Evolutionary conservation across 92 coral and sea anemone genomes (phyloP), one percentile per base, ranked within the genome.

Genomic region (Diadumene lineata): DNA sequence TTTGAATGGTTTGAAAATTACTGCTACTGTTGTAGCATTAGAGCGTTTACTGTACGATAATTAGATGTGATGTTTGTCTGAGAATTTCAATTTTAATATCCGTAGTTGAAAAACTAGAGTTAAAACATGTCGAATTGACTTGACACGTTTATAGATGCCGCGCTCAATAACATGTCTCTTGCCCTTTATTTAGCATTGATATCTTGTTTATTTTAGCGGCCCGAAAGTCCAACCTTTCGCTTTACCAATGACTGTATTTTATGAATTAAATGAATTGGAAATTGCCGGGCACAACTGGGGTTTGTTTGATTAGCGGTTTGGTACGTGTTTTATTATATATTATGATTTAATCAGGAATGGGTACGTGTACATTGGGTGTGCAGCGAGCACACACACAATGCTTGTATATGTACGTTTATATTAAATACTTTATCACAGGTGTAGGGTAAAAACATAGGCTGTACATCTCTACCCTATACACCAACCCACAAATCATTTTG

Each of bases 81-180:
- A n/a, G n/a, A n/a, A n/a, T n/a, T n/a, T n/a, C n/a, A 62, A 62
- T 28, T 62, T 62, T 62, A 62, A 62, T 62, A 62, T 62, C 68
- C 68, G 43, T 28, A 23, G 43, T 30, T 21, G 43, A 62, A 62
- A 29, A 62, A 62, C 58, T 53, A 23, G 7, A 1, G 9, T 21
- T 11, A 62, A 62, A 62, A 62, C 31, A 62, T 62, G 68, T 29
- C 68, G 7, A 62, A 62, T 28, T 62, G 2, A 62, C 10, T 15
- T 53, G 43, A 62, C 64, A 26, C 11, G 1, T 22, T 15, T n/a
- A n/a, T n/a, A n/a, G n/a, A 58, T 32, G 64, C 10, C 31, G 64
- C 64, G 31, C 10, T 3, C 26, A 3, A 32, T 58, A 58, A 30
- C 31, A 22, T 9, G 31, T 22, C 15, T 11, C 31, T 10, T 7